These are phyloP conservation scores for Ctena decussata DNA, from an alignment of 2,888 invertebrate species.

Conservation along the genomic window DNA sequence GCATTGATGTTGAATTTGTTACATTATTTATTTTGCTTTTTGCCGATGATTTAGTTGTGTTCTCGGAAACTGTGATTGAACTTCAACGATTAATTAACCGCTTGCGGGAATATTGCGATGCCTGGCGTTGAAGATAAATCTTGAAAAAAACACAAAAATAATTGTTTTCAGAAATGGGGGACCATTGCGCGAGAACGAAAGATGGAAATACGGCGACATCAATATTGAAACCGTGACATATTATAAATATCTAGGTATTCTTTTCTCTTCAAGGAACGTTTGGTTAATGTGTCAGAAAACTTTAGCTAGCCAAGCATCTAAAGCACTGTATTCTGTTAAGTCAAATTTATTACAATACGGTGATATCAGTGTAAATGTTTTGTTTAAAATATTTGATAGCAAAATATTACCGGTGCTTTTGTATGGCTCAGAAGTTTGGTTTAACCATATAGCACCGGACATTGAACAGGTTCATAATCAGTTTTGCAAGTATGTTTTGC, in stretches of 20 bases:
- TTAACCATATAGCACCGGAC: not conserved
- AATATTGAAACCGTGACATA: not conserved
- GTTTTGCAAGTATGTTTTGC: not conserved
- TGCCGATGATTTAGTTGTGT: not conserved
- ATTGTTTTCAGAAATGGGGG: constrained; percentile 15
- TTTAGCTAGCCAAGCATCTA: not conserved
- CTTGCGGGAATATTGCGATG: not conserved
- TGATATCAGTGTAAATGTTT: not conserved
- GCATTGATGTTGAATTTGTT: not conserved
- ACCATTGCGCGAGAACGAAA: not conserved
- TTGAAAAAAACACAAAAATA: not conserved
- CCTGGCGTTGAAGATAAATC: not conserved
- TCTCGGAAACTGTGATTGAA: not conserved
- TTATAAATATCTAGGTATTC: constrained; percentile 23
- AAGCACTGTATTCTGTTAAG: not conserved
- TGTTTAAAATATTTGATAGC: not conserved
- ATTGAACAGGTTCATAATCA: not conserved
- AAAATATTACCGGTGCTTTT: not conserved
- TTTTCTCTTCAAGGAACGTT: not conserved
- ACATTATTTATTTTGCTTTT: not conserved
- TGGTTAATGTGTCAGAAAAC: not conserved
- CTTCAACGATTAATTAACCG: not conserved
- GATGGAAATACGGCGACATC: not conserved
- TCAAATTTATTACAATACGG: not conserved
- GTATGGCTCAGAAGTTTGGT: not conserved